Base-by-base conservation (phyloP, 2,888 invertebrate genomes). In the Cenopis cana region DNA sequence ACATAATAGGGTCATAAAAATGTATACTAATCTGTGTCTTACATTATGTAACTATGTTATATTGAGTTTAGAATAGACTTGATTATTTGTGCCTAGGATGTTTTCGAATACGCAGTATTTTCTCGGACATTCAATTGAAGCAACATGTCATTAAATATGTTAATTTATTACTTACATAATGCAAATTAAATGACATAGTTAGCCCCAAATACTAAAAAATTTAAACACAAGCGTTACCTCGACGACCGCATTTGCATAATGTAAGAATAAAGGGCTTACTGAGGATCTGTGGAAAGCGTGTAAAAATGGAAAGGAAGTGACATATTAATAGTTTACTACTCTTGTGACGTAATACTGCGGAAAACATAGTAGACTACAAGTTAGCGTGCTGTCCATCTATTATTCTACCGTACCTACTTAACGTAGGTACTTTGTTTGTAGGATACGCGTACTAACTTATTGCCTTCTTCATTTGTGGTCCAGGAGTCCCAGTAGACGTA, bases 261-360 rank as follows among this genome's bases (percentile, higher is more conserved):
- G 36, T 36, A 24, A 54, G 20, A 60, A 66, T 60, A 57, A 70
- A 65, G 65, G 69, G 59, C 69, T 38, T 18, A 29, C 20, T 14
- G 66, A 50, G 18, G 62, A 64, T 10, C 68, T 29, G 41, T 64
- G 64, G 69, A 69, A 69, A 69, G 64, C 57, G 69, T 65, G 64
- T 64, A 59, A 69, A 69, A 69, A 66, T 54, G 59, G 20, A 46
- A 60, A 65, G 54, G 64, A 69, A 60, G 65, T 52, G 36, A 29
- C 46, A 60, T 59, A 50, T 59, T 64, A 50, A 64, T 54, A 62
- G 36, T 36, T 33, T 52, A 62, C 20, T 46, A 49, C 62, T 24
- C 62, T n/a, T 24, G 52, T 64, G 64, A 38, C 38, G 38, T 64
- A 54, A 64, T 38, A 18, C 52, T 14, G 18, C 33, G 20, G 52